Evolutionary conservation across 2,888 invertebrate species (phyloP), one percentile per base, ranked within the genome.

Genomic region (Myathropa florea): DNA sequence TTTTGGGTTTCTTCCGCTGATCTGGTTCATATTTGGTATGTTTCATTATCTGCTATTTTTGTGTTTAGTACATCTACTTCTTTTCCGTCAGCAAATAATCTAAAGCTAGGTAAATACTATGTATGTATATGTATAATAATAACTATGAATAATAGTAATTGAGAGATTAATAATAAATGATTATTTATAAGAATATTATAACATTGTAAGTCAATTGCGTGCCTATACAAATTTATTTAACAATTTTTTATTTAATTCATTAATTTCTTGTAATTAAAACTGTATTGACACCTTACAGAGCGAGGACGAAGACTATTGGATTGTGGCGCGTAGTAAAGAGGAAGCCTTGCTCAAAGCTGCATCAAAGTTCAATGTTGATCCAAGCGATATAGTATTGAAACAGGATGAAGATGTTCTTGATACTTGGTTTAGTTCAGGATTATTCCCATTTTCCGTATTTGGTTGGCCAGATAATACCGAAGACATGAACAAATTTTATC

Each of bases 371-470:
- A 92, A 94, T 0, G 90, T 94, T 0, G 92, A 94, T 2, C 91
- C 93, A 26, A 93, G 95, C 55, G 93, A 94, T 88, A 93, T 96
- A 81, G 91, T 91, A 26, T 93, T 97, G 10, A 92, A 93, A 67
- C 95, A 97, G 92, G 99, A 99, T 91, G 97, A 97, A 59, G 99
- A 99, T 93, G 99, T 99, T 0, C 93, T 99, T 84, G 99, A 99
- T 92, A 99, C 99, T 0, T 99, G 99, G 99, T 99, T 99, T 94
- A 99, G 99, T 0, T 97, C 99, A 0, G 99, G 96, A 0, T 94
- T 99, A 57, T 98, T 99, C 92, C 98, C 99, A 0, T 99, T 99
- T 93, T 97, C 99, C 0, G 95, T 98, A 55, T 97, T 99, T 91
- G 99, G 98, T 10, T 99, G 99, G 99, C 99, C 99, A 0, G 96